Evolutionary conservation across 37 sponge, comb jelly and placozoan genomes (phyloP).

Genomic region (Aphrocallistes beatrix): DNA sequence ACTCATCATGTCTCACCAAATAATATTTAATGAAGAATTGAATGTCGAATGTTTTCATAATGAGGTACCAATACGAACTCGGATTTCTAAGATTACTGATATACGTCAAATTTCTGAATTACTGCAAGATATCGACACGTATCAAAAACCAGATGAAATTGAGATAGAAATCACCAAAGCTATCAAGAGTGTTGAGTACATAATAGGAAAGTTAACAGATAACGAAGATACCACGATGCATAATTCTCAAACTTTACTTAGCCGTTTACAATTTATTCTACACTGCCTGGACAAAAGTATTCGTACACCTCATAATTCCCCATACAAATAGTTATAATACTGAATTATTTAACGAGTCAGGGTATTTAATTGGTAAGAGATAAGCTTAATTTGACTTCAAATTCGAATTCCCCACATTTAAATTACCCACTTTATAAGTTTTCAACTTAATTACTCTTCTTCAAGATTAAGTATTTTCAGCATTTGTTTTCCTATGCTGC

Average conservation of each 20-base stretch:
- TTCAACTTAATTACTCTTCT: no score
- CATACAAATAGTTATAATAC: no score
- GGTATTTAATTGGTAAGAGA: no score
- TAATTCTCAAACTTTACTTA: neutral
- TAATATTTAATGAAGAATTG: neutral
- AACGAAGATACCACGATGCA: neutral
- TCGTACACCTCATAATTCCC: no score
- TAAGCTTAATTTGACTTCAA: no score
- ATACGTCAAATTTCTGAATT: neutral
- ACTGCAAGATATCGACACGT: neutral
- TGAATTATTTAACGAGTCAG: no score
- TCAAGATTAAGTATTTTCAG: no score
- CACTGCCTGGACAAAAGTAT: no score
- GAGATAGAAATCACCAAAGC: neutral
- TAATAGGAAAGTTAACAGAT: neutral
- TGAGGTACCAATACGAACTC: neutral
- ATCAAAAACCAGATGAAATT: neutral
- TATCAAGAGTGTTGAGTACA: neutral
- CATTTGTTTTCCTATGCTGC: no score
- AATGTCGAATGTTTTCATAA: neutral
- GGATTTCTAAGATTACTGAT: neutral
- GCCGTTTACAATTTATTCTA: neutral
- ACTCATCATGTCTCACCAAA: neutral
- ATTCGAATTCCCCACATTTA: no score
- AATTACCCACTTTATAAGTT: no score